A percentile compares a stretch with the other conserved stretches of the same genome.
phyloP scores from a whole-genome alignment of 2,113 vertebrate species.

The Perca fluviatilis region DNA sequence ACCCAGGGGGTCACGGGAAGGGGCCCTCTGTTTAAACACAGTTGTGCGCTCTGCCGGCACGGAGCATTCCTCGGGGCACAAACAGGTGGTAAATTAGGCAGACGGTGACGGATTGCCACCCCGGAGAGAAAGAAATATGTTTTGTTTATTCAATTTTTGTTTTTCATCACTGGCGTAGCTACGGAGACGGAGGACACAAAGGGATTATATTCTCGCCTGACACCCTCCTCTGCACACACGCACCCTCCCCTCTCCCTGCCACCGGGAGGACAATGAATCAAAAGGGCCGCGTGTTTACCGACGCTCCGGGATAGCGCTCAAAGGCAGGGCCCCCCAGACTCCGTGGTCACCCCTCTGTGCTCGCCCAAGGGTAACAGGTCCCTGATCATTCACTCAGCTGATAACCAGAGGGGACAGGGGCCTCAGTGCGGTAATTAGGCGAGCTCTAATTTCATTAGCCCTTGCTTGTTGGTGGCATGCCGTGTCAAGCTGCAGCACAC shows the following conservation, averaged over 20 bases:
- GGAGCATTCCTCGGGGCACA: constrained; percentile 73
- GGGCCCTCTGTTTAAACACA: constrained; percentile 83
- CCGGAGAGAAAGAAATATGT: constrained; percentile 82
- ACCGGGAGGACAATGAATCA: constrained; percentile 83
- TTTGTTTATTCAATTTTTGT: constrained; percentile 85
- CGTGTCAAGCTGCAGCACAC: constrained; percentile 77
- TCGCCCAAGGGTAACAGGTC: constrained; percentile 66
- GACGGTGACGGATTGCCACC: constrained; percentile 82
- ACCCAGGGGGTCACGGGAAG: constrained; percentile 77
- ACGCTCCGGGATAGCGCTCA: constrained; percentile 71
- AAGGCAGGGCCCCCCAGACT: constrained; percentile 59
- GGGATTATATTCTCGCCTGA: constrained; percentile 79
- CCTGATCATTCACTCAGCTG: constrained; percentile 73
- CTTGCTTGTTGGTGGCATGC: constrained; percentile 71
- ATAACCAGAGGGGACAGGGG: constrained; percentile 77
- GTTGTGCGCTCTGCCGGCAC: constrained; percentile 66
- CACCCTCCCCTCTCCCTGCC: constrained; percentile 65
- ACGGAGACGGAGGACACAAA: constrained; percentile 81
- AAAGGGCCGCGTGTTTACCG: constrained; percentile 81
- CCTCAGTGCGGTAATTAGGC: constrained; percentile 83
- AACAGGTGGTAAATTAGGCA: constrained; percentile 84
- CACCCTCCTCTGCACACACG: constrained; percentile 75
- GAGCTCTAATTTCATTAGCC: constrained; percentile 85
- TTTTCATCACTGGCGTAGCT: constrained; percentile 78
- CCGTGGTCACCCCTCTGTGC: constrained; percentile 47